Percentiles rank a stretch among this genome's conserved stretches.
phyloP scores from a whole-genome alignment of 64 coral and sea anemone genomes.

The Orbicella faveolata region DNA sequence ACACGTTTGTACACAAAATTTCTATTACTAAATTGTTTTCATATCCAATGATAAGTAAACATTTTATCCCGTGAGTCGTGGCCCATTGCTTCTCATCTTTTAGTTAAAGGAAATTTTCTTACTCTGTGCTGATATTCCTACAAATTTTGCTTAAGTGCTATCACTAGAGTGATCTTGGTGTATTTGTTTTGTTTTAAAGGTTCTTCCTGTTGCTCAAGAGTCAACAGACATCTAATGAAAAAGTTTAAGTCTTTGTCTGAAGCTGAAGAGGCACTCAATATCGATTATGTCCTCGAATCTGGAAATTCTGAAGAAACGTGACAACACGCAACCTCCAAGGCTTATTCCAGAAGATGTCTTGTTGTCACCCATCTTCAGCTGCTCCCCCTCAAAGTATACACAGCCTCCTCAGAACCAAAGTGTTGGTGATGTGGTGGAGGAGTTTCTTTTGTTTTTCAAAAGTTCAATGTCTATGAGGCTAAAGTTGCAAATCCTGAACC shows the following conservation, averaged over 20 bases:
- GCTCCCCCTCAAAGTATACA: conserved; percentile 2
- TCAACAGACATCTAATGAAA: conserved; percentile 25
- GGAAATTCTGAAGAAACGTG: not conserved
- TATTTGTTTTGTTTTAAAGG: too few relatives aligned
- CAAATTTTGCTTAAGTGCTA: not conserved
- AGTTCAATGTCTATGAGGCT: conserved; percentile 30
- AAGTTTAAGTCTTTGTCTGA: conserved; percentile 11
- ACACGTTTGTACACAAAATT: conserved; percentile 28
- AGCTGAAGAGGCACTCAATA: conserved; percentile 39
- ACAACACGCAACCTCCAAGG: not conserved
- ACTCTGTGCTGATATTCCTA: not conserved
- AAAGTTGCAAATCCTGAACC: conserved; percentile 24
- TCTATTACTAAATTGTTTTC: not conserved
- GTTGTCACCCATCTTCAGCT: conserved; percentile 36
- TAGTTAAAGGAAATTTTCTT: not conserved
- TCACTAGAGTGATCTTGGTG: too few relatives aligned
- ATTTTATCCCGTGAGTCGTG: not conserved
- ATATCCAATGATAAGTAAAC: not conserved
- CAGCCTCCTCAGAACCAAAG: not conserved
- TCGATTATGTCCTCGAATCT: conserved; percentile 44
- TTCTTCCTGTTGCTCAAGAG: not conserved
- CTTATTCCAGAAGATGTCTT: not conserved
- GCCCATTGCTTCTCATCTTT: not conserved
- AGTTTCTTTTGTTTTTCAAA: conserved; percentile 33
- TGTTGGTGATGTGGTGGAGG: conserved; percentile 50